Base-by-base conservation (phyloP, 2,888 invertebrate species). In the Theodoxus fluviatilis region DNA sequence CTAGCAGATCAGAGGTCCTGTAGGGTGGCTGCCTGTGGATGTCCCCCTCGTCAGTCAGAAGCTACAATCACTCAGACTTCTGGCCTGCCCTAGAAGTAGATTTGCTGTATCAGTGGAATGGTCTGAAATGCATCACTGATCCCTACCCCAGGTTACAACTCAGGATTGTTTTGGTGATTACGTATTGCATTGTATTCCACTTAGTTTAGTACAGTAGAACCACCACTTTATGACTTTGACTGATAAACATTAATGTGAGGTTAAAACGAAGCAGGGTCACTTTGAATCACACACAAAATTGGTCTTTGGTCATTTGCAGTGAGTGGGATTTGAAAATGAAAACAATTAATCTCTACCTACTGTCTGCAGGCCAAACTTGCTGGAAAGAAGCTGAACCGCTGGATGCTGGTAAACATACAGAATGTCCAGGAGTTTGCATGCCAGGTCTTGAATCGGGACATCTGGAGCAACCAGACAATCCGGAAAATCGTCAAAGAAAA, bases 371-470 rank as follows among this genome's bases (percentile, higher is more conserved):
- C 91, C 0, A 88, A 91, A 33, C 90, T 90, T 68, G 87, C 90
- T 89, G 92, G 70, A 88, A 90, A 75, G 81, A 84, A 74, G 3
- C 86, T 88, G 22, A 90, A 91, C 77, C 90, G 90, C 70, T 93
- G 93, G 93, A 82, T 93, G 33, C 87, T 93, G 77, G 91, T 92
- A 0, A 93, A 93, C 82, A 89, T 93, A 9, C 92, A 93, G 83
- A 90, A 92, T 84, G 90, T 91, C 33, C 89, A 90, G 77, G 91
- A 91, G 83, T 93, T 93, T 82, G 87, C 90, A 31, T 92, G 92
- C 76, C 92, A 92, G 85, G 89, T 91, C 12, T 87, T 93, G 63
- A 92, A 92, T 85, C 88, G 92, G 59, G 93, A 93, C 82, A 90
- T 93, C 1, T 93, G 93, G 93, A 90, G 92, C 18, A 90, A 90